Base-by-base conservation (phyloP, 2,113 vertebrate species). In the Nettapus auritus region DNA sequence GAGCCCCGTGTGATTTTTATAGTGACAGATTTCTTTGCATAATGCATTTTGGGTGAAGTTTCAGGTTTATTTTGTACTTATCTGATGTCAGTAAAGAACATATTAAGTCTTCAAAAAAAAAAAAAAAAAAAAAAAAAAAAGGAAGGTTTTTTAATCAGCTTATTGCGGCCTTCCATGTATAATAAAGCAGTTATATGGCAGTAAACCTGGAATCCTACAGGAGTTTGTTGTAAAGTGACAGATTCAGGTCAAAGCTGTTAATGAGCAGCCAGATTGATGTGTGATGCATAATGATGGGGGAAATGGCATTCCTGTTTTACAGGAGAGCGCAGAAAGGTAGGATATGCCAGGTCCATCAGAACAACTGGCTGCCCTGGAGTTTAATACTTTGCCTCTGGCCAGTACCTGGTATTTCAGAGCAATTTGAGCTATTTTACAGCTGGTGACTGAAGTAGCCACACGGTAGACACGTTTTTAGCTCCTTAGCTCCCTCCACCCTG, bases 231-330 rank as follows among this genome's bases (percentile, higher is more conserved):
- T 80, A 55, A 93, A 59, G 33, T 97, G 98, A 98, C 97, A 98
- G 96, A 98, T 97, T 98, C 86, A 96, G 97, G 97, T 97, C 97
- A 97, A 88, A 92, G 83, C 95, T 93, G 89, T 95, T 97, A 97
- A 94, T 62, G 55, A 96, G 93, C 82, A 96, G 88, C 56, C 91
- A 95, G 87, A 97, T 87, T 93, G 97, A 98, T 92, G 87, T 64
- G 82, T 88, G 68, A 89, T 90, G 89, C 56, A 83, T 92, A 94
- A 93, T 60, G 55, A 93, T 94, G 85, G 74, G 84, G 64, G 93
- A 94, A 93, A 93, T 68, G 75, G 66, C 40, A 82, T 94, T 91
- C 89, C 82, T 88, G 84, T 94, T 95, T 86, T 44, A 33, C 69
- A 86, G 57, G 22, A 79, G 84, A 82, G 73, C 36, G 75, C 70